phyloP scores from a whole-genome alignment of 2,113 vertebrate genomes.

The Pitta sordida region DNA sequence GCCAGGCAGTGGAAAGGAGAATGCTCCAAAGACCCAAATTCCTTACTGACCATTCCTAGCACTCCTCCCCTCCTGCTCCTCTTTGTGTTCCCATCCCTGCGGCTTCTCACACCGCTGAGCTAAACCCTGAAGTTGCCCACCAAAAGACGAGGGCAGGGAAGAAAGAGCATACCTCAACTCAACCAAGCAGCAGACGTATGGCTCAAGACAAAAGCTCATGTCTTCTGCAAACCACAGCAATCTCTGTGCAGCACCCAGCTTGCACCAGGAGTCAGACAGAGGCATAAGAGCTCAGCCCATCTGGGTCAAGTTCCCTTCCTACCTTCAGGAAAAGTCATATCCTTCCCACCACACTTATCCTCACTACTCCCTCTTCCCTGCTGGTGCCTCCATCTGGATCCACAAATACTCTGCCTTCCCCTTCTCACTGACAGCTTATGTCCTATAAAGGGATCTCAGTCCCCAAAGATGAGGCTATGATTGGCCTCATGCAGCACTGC shows the following conservation, averaged over 20 bases:
- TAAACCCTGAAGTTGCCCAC: neutral
- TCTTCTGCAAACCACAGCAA: neutral
- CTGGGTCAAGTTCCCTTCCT: neutral
- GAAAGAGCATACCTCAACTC: neutral
- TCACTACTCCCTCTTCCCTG: neutral
- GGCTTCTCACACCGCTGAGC: neutral
- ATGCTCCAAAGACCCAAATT: neutral
- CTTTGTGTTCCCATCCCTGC: neutral
- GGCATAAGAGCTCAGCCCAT: neutral
- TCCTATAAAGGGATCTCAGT: neutral
- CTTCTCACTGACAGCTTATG: neutral
- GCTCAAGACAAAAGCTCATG: neutral
- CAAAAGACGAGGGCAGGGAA: neutral
- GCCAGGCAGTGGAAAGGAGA: neutral
- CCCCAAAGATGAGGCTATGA: neutral
- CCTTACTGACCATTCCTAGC: neutral
- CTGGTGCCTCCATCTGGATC: neutral
- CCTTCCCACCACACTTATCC: neutral
- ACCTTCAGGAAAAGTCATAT: neutral
- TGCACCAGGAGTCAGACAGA: neutral
- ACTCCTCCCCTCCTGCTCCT: neutral
- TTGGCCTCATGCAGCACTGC: fast-evolving
- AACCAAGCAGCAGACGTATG: neutral
- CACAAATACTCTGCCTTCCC: neutral
- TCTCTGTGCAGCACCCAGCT: neutral